Percentiles rank a stretch among this genome's conserved stretches.
phyloP scores from a whole-genome alignment of 2,888 invertebrate species.

The Teinopalpus imperialis region DNA sequence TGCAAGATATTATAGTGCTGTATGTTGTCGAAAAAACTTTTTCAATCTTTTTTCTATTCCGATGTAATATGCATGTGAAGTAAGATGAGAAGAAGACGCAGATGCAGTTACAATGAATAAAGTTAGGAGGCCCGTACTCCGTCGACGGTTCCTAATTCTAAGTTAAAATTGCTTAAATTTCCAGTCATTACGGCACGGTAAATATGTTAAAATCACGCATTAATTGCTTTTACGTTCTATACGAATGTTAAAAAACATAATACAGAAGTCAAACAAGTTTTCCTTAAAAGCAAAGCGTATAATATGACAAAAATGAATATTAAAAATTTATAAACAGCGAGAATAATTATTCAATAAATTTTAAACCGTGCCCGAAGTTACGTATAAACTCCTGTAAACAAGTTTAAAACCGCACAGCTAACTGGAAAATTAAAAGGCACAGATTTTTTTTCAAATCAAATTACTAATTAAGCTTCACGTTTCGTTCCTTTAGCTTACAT shows the following conservation, averaged over 20 bases:
- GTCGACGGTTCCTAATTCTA: too few species aligned
- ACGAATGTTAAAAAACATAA: slow-evolving; percentile 8
- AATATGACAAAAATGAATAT: slow-evolving; percentile 23
- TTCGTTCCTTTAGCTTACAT: slow-evolving; percentile 59
- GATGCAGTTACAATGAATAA: too few species aligned
- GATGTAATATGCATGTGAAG: too few species aligned
- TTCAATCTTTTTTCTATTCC: too few species aligned
- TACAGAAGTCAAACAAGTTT: slow-evolving; percentile 17
- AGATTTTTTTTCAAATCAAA: slow-evolving; percentile 58
- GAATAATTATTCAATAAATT: slow-evolving; percentile 25
- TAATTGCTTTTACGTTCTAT: slow-evolving; percentile 15
- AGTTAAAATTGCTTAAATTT: too few species aligned
- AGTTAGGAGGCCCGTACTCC: too few species aligned
- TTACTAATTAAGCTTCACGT: slow-evolving; percentile 67
- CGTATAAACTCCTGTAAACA: slow-evolving; percentile 28
- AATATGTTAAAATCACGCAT: slow-evolving; percentile 5
- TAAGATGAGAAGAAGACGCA: too few species aligned
- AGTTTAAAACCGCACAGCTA: slow-evolving; percentile 29
- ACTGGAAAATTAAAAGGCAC: slow-evolving; percentile 44
- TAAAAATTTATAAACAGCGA: slow-evolving; percentile 20
- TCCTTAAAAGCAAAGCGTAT: slow-evolving; percentile 13
- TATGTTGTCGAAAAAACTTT: too few species aligned
- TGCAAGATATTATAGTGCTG: too few species aligned
- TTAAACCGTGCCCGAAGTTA: slow-evolving; percentile 23
- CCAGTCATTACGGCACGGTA: too few species aligned